Evolutionary conservation across 2,797 vertebrate species (phyloP), one percentile per base, ranked within the genome.

Genomic region (Apodemus agrarius): DNA sequence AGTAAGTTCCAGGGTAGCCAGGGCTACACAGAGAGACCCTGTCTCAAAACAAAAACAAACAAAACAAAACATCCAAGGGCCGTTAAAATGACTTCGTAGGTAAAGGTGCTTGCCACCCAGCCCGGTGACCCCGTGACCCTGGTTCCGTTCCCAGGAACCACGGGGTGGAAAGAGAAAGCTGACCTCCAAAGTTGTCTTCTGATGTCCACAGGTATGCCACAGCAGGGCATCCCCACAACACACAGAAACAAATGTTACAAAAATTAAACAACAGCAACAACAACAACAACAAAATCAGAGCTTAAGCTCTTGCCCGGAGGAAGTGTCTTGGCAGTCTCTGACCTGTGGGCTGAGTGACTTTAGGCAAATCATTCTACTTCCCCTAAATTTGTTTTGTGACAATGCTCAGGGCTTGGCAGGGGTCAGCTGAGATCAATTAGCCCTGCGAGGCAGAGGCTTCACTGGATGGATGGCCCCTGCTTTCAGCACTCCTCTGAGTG

Each of bases 301-400:
- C 40, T 59, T 54, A 57, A 93, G 46, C 80, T 94, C 54, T 63
- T 43, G 40, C 65, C 69, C 46, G 78, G 74, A 40, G 89, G 81
- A 65, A 40, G 63, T 34, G 37, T 37, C 49, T n/a, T n/a, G 61
- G 49, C 74, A 81, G 54, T 54, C 67, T 90, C 61, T 49, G 75
- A 65, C 37, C 34, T n/a, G 29, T 34, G 59, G 87, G 76, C 29
- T 80, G 67, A 26, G 43, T 61, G 65, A 72, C 83, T 91, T 31
- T 79, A 93, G 79, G 34, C 81, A 37, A 89, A 88, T 93, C 91
- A 96, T 54, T 82, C 93, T 88, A 88, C 57, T 74, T 94, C 90
- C 81, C 24, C 82, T 74, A 72, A 89, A 57, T 74, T 76, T 94
- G 21, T 69, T 61, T 96, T 78, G 49, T 52, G 46, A 80, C 84